Evolutionary conservation across 2,113 vertebrate genomes (phyloP), one percentile per base, ranked within the genome.

Genomic region (Meriones unguiculatus): DNA sequence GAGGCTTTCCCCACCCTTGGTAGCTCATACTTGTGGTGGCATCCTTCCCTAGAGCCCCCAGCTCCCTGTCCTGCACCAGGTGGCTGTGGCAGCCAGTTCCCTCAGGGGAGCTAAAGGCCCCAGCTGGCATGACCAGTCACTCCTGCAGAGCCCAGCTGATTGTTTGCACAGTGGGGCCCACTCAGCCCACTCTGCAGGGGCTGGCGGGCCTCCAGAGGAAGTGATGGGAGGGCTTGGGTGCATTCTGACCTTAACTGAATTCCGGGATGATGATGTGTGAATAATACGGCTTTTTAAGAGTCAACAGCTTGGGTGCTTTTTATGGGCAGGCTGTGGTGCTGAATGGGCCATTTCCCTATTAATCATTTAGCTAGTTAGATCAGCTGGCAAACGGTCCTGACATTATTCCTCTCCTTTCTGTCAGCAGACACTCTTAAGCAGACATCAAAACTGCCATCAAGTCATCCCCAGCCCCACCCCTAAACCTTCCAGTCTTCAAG

Each of bases 181-280:
- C 76, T 94, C 82, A 17, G 92, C 95, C 89, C 70, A n/a, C 92
- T 94, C 85, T 30, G 88, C 0, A 8, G 94, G 95, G 78, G 41
- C 89, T 95, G 95, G 96, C 95, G 0, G 41, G 32, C 46, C 78
- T 64, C 86, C 96, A 94, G 95, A 91, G 96, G 93, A 94, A 96
- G 81, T 52, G 69, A 69, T 46, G 69, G 94, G 95, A 70, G 69
- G 81, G 17, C 25, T 46, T 67, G 67, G 89, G 97, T 89, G 89
- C 67, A 22, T 90, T 95, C 89, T 91, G 95, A 90, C 96, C 95
- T 89, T 88, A 62, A 20, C 94, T n/a, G 94, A 76, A 93, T 94
- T 89, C 96, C 97, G 95, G 89, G 93, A 82, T 50, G 88, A 93
- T 80, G 94, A 91, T 78, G 87, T 89, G 81, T 82, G 92, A 97